Percentiles rank a stretch among this genome's conserved stretches.
Conservation (phyloP, 2,113 vertebrate species). For the Helogale parvula region DNA sequence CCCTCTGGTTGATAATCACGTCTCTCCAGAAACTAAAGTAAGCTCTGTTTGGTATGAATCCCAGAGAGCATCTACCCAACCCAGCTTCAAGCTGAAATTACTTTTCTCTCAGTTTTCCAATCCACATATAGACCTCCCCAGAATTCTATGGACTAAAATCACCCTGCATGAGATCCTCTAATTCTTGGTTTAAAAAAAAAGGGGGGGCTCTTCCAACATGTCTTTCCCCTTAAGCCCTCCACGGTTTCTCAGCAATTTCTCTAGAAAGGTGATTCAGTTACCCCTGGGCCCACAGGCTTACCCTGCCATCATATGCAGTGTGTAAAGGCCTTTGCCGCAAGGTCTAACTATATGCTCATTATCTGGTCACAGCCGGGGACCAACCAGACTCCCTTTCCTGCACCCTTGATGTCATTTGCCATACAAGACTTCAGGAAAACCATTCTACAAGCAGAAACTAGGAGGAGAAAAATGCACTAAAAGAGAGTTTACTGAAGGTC, state of each 20-base stretch:
- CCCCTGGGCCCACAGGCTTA: not conserved
- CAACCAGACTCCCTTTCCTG: not conserved
- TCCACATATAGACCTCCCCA: not conserved
- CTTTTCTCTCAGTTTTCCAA: not conserved
- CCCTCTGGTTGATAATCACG: not conserved
- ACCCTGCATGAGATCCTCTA: not conserved
- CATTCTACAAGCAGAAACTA: not conserved
- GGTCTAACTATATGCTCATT: not conserved
- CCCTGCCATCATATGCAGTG: not conserved
- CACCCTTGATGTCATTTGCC: not conserved
- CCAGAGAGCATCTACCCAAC: not conserved
- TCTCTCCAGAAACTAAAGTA: not conserved
- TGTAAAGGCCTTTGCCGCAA: not conserved
- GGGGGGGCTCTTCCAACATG: not conserved
- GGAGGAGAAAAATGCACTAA: not conserved
- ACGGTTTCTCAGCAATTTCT: not conserved
- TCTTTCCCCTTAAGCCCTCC: not conserved
- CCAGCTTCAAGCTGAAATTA: not conserved
- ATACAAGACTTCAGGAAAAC: not conserved
- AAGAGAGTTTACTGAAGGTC: not conserved
- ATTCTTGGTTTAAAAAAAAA: not conserved
- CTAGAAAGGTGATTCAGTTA: not conserved
- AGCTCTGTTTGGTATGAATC: not conserved
- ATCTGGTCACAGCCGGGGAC: not conserved
- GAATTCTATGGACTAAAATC: slow-evolving; percentile 5